Evolutionary conservation across 2,888 invertebrate species (phyloP).

Genomic region (Unio pictorum): DNA sequence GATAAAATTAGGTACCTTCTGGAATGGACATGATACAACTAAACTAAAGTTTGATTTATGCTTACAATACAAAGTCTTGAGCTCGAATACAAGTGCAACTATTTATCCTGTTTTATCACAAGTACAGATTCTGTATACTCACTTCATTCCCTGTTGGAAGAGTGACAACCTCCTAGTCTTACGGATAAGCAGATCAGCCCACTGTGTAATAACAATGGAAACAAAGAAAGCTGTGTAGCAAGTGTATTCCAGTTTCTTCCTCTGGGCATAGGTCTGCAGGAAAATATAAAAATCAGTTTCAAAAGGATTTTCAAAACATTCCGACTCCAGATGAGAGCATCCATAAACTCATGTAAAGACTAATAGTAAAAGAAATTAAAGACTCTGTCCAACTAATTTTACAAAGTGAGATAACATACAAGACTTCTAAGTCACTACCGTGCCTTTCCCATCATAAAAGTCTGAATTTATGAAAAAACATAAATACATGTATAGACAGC

Average conservation of each 20-base stretch:
- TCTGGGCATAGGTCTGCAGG: constrained; percentile 91
- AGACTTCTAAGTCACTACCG: too few species aligned
- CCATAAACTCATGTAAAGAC: background rate
- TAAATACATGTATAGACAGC: too few species aligned
- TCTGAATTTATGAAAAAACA: too few species aligned
- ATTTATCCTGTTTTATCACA: too few species aligned
- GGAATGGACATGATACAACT: too few species aligned
- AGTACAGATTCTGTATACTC: constrained; percentile 37
- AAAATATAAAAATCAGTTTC: constrained; percentile 2
- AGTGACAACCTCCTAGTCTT: constrained; percentile 97
- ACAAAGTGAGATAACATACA: too few species aligned
- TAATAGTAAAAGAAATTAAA: background rate
- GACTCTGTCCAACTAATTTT: too few species aligned
- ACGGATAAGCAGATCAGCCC: constrained; percentile 98
- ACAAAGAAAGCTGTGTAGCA: constrained; percentile 99
- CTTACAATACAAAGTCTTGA: too few species aligned
- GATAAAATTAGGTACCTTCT: too few species aligned
- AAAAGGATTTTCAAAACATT: background rate
- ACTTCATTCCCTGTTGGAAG: constrained; percentile 96
- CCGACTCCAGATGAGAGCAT: background rate
- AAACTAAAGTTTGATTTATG: too few species aligned
- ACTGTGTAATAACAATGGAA: constrained; percentile 97
- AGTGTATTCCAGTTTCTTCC: constrained; percentile 95
- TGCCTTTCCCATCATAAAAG: too few species aligned
- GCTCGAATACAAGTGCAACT: too few species aligned